These are phyloP conservation scores for Marcusenius ussheri DNA, from an alignment of 2,113 vertebrate genomes.

Conservation along the genomic window DNA sequence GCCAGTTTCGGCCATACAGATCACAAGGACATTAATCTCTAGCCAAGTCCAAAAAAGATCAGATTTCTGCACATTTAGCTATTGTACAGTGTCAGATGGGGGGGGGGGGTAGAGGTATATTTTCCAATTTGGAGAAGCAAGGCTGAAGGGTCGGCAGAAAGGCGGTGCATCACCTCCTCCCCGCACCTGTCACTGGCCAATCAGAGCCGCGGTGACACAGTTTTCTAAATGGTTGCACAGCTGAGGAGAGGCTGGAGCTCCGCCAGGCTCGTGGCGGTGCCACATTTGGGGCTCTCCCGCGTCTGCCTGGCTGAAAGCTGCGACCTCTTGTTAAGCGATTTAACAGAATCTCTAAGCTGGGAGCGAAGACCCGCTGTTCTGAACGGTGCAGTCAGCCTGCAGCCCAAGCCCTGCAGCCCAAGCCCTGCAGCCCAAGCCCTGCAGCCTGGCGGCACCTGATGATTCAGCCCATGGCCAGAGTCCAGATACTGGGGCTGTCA, in stretches of 20 bases:
- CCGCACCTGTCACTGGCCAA: neutral
- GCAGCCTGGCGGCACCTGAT: neutral
- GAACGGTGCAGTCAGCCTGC: neutral
- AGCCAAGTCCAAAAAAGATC: neutral
- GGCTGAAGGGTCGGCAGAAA: neutral
- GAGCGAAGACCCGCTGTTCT: neutral
- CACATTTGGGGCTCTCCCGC: neutral
- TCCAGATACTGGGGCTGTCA: neutral
- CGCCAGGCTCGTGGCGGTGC: neutral
- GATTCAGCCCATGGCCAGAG: neutral
- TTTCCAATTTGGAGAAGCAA: conserved; percentile 3
- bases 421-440: neutral
- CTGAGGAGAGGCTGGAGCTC: neutral
- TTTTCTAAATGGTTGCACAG: conserved; percentile 5
- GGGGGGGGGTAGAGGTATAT: neutral
- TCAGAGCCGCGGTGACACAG: neutral
- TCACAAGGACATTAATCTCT: neutral
- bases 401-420: neutral
- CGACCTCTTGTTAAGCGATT: neutral
- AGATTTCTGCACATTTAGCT: conserved; percentile 1
- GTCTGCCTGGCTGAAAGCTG: neutral
- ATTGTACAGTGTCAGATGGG: neutral
- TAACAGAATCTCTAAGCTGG: neutral
- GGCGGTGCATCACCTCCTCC: neutral
- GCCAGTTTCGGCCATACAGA: neutral